These are phyloP conservation scores for Balaeniceps rex DNA, from an alignment of 2,113 vertebrate genomes.

Conservation along the genomic window DNA sequence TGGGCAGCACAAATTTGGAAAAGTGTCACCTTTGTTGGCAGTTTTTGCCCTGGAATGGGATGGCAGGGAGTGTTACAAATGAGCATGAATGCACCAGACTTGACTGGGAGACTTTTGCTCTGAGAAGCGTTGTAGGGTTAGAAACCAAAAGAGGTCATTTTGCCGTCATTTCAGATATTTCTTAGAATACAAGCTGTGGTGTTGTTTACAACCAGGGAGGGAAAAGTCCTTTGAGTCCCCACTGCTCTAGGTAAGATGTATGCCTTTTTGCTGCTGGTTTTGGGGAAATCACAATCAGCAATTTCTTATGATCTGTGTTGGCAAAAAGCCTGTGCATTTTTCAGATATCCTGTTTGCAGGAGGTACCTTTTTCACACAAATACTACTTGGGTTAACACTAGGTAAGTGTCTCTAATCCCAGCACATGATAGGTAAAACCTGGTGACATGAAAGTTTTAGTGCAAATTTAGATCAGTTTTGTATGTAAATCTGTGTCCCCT, in stretches of 20 bases:
- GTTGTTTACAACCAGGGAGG: background rate
- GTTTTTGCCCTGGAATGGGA: background rate
- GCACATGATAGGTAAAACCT: background rate
- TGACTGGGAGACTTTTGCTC: background rate
- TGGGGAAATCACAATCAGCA: background rate
- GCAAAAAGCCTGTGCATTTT: background rate
- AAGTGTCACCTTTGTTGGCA: background rate
- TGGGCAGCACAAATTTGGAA: background rate
- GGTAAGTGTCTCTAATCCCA: background rate
- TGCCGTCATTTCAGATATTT: background rate
- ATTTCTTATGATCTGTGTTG: background rate
- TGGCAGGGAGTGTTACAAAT: background rate
- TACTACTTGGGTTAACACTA: background rate
- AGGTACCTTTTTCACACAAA: background rate
- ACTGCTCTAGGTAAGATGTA: background rate
- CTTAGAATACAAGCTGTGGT: background rate
- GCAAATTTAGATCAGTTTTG: background rate
- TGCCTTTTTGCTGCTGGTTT: background rate
- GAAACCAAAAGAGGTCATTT: background rate
- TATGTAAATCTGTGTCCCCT: background rate
- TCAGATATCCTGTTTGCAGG: background rate
- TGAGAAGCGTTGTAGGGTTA: background rate
- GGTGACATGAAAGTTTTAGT: background rate
- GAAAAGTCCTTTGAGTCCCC: background rate
- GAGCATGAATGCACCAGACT: background rate